phyloP scores from a whole-genome alignment of 2,113 vertebrate genomes.

The Xenus cinereus region DNA sequence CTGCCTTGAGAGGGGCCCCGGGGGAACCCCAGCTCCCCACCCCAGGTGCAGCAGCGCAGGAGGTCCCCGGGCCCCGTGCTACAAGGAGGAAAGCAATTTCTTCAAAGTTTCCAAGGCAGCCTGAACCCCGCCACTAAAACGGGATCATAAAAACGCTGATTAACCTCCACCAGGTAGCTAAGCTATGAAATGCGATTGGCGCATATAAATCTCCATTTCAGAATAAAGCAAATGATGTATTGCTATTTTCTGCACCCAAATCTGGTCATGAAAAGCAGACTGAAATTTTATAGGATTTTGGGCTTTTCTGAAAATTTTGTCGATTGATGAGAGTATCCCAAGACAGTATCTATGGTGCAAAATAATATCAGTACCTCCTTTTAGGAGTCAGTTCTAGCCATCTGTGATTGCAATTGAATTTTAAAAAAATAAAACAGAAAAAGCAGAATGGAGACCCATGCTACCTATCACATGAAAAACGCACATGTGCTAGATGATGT shows the following conservation, averaged over 20 bases:
- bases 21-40: background rate
- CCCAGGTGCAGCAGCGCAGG: fast-evolving
- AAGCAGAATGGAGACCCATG: background rate
- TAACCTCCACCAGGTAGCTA: background rate
- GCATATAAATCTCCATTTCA: background rate
- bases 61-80: background rate
- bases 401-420: background rate
- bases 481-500: background rate
- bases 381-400: background rate
- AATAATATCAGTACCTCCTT: background rate
- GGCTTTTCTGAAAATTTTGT: background rate
- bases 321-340: background rate
- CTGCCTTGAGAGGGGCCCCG: fast-evolving
- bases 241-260: background rate
- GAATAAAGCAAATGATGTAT: fast-evolving
- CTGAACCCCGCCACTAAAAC: background rate
- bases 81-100: background rate
- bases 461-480: background rate
- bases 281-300: background rate
- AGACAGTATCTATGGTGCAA: background rate
- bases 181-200: background rate
- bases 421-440: background rate
- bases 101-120: background rate
- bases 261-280: background rate
- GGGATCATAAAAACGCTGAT: background rate